phyloP scores from a whole-genome alignment of 2,797 vertebrate species.

The Labeo calbasu region DNA sequence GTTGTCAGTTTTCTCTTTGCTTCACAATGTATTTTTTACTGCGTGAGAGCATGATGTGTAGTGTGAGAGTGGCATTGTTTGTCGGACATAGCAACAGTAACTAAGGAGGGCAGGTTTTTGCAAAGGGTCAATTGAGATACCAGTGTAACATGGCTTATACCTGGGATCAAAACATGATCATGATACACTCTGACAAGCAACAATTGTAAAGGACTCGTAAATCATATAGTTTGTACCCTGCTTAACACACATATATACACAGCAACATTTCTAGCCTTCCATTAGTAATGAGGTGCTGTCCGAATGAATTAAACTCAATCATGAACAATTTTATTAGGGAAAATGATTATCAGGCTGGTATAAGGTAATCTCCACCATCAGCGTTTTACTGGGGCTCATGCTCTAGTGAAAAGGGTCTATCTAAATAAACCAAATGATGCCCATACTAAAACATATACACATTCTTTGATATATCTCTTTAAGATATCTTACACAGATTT shows the following conservation, averaged over 20 bases:
- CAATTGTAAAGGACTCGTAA: neutral
- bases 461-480: slow-evolving; percentile 1
- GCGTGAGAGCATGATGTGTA: no score
- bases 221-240: neutral
- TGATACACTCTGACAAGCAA: no score
- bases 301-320: neutral
- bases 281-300: neutral
- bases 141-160: no score
- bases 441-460: neutral
- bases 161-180: no score
- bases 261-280: neutral
- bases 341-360: neutral
- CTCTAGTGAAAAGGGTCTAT: no score
- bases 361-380: neutral
- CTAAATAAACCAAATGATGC: neutral
- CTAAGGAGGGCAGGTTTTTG: no score
- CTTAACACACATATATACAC: slow-evolving; percentile 22
- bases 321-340: neutral
- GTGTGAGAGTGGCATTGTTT: no score
- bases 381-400: no score
- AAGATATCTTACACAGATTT: slow-evolving; percentile 20
- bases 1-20: no score
- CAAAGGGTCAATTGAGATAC: no score
- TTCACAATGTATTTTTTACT: no score
- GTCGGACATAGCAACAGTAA: no score